Percentiles rank a stretch among this genome's conserved stretches.
These are phyloP conservation scores for Clanis bilineata DNA, from an alignment of 2,888 invertebrate genomes.

Conservation along the genomic window DNA sequence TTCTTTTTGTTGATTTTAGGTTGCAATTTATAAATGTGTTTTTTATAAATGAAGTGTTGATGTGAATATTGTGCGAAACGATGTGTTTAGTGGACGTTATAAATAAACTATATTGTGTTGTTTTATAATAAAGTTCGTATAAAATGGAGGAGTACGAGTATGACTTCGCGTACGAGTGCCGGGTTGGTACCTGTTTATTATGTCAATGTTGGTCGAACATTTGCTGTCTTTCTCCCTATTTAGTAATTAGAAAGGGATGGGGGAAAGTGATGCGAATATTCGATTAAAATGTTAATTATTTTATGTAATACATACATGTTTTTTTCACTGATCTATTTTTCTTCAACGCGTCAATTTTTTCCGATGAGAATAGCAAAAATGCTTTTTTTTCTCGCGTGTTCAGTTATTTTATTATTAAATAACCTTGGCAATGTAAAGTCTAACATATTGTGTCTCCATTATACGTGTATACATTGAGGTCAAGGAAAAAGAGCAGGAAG, in stretches of 20 bases:
- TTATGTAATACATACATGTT: not conserved
- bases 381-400: too few species aligned
- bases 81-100: slow-evolving; percentile 48
- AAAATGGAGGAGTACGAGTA: slow-evolving; percentile 82
- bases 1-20: slow-evolving; percentile 33
- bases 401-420: not conserved
- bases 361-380: too few species aligned
- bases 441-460: not conserved
- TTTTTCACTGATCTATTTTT: too few species aligned
- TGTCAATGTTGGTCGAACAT: slow-evolving; percentile 10
- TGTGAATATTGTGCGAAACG: slow-evolving; percentile 31
- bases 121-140: slow-evolving; percentile 41
- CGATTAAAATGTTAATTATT: slow-evolving; percentile 4
- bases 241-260: not conserved
- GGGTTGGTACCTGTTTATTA: slow-evolving; percentile 73
- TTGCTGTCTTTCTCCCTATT: not conserved
- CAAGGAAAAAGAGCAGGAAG: not conserved
- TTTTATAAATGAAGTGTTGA: not conserved
- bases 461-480: not conserved
- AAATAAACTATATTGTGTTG: slow-evolving; percentile 50
- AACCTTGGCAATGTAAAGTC: not conserved
- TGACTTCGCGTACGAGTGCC: slow-evolving; percentile 86
- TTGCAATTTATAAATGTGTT: slow-evolving; percentile 37
- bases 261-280: slow-evolving; percentile 4
- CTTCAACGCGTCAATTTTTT: too few species aligned